A percentile compares a stretch with the other conserved stretches of the same genome.
phyloP scores from a whole-genome alignment of 1,140 invertebrate genomes.

The Bombus superbus region DNA sequence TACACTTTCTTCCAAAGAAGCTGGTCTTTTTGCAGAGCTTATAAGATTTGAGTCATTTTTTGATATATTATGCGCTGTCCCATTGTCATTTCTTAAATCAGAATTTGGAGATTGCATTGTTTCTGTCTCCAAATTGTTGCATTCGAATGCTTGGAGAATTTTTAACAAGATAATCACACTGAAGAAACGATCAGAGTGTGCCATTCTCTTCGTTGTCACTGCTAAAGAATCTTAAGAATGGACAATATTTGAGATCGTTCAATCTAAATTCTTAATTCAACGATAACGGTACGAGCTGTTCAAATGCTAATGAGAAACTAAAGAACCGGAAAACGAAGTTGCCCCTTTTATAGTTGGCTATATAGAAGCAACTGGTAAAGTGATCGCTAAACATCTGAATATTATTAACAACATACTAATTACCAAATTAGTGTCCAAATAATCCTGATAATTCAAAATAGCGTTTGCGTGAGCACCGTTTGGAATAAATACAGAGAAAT shows the following conservation, averaged over 20 bases:
- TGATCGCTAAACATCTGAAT: slow-evolving; percentile 51
- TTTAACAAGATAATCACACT: background rate
- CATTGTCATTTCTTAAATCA: background rate
- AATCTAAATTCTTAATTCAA: background rate
- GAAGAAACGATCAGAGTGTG: background rate
- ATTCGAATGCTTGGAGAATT: background rate
- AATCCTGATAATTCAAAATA: background rate
- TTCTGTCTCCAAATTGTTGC: background rate
- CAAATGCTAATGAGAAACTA: slow-evolving; percentile 18
- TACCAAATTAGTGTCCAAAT: slow-evolving; percentile 25
- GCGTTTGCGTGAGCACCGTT: background rate
- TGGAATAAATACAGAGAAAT: background rate
- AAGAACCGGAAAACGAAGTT: slow-evolving; percentile 18
- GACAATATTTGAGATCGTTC: background rate
- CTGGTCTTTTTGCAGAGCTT: background rate
- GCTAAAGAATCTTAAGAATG: background rate
- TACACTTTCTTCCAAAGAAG: background rate
- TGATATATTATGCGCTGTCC: no score
- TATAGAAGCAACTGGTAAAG: slow-evolving; percentile 41
- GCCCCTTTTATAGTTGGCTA: slow-evolving; percentile 59
- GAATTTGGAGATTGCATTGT: no score
- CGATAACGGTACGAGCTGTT: background rate
- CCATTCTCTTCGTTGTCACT: slow-evolving; percentile 19
- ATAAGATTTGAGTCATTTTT: background rate
- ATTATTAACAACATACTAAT: slow-evolving; percentile 53